Evolutionary conservation across 2,888 invertebrate species (phyloP).

Genomic region (Tenthredo amoena): DNA sequence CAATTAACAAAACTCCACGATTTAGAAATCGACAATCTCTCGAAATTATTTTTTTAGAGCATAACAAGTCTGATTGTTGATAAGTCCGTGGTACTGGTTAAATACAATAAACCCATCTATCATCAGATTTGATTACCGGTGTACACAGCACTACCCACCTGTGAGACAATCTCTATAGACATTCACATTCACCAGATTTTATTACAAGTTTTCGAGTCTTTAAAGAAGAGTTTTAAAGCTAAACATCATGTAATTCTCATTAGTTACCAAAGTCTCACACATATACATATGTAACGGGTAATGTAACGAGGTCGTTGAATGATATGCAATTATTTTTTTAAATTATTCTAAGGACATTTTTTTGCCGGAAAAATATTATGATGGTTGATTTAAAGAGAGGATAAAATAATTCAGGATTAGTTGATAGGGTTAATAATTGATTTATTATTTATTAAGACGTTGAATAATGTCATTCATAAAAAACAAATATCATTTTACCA

Average conservation of each 20-base stretch:
- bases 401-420: background rate
- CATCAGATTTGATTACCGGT: background rate
- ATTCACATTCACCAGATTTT: background rate
- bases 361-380: background rate
- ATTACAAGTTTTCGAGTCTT: background rate
- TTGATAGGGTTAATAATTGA: background rate
- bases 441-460: background rate
- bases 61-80: background rate
- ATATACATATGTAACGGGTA: background rate
- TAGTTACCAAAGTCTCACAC: background rate
- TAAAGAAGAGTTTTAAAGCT: background rate
- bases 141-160: background rate
- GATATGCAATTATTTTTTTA: background rate
- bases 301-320: background rate
- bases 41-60: background rate
- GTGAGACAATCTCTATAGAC: background rate
- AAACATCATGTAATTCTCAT: background rate
- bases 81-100: background rate
- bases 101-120: background rate
- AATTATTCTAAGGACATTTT: background rate
- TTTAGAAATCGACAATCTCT: background rate
- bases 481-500: constrained; percentile 76
- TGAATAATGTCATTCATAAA: background rate
- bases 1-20: no score
- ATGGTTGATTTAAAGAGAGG: no score